These are phyloP conservation scores for Lasioglossum vierecki DNA, from an alignment of 2,888 invertebrate species.

Conservation along the genomic window DNA sequence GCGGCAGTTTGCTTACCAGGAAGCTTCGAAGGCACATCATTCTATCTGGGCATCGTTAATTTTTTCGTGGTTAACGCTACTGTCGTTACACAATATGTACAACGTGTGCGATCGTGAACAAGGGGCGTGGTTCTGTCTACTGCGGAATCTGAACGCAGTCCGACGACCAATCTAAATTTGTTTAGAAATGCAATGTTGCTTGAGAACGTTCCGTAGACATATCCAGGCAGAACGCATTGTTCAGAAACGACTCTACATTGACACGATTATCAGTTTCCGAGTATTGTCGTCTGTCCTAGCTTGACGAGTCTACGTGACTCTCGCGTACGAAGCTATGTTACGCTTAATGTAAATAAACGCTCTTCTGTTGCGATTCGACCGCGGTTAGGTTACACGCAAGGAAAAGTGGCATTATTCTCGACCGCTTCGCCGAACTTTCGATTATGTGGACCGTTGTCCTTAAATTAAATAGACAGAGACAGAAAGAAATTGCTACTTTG, in stretches of 20 bases:
- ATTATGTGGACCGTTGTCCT: slow-evolving; percentile 19
- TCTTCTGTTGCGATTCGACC: not conserved
- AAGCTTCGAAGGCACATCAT: not conserved
- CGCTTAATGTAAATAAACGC: too few relatives aligned
- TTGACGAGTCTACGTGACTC: not conserved
- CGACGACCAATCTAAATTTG: too few relatives aligned
- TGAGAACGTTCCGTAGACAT: slow-evolving; percentile 13
- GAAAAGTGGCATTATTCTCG: not conserved
- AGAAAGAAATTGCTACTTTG: not conserved
- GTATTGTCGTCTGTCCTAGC: not conserved
- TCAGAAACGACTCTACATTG: not conserved
- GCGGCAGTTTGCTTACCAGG: not conserved
- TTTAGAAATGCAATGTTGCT: too few relatives aligned
- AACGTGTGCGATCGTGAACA: slow-evolving; percentile 27
- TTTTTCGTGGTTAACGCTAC: slow-evolving; percentile 30
- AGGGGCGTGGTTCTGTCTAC: slow-evolving; percentile 7
- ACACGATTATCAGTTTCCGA: not conserved
- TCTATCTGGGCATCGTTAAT: slow-evolving; percentile 34
- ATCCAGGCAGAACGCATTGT: not conserved
- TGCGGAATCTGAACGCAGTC: not conserved
- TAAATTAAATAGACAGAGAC: not conserved
- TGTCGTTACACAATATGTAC: slow-evolving; percentile 43
- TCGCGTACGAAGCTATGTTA: not conserved
- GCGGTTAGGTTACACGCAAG: not conserved
- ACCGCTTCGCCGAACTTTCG: slow-evolving; percentile 27